Conservation (phyloP, 2,113 vertebrate species). For the Formicarius rufipectus region DNA sequence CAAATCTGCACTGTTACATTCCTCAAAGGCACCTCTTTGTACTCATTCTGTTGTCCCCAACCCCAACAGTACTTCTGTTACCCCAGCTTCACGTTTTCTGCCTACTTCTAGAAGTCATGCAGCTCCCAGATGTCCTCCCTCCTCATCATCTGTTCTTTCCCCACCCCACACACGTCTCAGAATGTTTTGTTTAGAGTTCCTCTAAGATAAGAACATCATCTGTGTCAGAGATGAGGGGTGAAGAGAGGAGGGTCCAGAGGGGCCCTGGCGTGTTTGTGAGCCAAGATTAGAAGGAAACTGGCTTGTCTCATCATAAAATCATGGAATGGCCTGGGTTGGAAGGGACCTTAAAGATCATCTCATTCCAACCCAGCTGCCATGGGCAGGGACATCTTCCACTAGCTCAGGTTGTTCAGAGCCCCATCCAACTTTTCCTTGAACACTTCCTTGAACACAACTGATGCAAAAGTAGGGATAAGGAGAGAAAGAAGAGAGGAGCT, state of each 20-base stretch:
- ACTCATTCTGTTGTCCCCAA: background rate
- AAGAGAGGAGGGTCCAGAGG: background rate
- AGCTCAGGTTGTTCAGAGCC: background rate
- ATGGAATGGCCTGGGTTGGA: background rate
- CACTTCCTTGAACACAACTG: background rate
- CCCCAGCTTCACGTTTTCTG: background rate
- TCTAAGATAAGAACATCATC: background rate
- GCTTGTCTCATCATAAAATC: background rate
- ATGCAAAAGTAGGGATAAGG: background rate
- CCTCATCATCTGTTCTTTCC: background rate
- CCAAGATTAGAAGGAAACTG: background rate
- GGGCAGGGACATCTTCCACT: background rate
- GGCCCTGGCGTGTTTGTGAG: background rate
- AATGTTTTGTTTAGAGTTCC: background rate
- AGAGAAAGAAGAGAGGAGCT: background rate
- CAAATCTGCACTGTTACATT: background rate
- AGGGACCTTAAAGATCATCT: background rate
- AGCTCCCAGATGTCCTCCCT: background rate
- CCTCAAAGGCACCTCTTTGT: background rate
- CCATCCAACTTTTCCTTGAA: background rate
- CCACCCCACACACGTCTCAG: fast-evolving
- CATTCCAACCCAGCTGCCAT: background rate
- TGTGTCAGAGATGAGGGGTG: background rate
- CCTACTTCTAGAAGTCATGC: background rate
- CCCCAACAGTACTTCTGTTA: background rate